phyloP scores from a whole-genome alignment of 1,140 invertebrate species.

The Monomorium pharaonis region DNA sequence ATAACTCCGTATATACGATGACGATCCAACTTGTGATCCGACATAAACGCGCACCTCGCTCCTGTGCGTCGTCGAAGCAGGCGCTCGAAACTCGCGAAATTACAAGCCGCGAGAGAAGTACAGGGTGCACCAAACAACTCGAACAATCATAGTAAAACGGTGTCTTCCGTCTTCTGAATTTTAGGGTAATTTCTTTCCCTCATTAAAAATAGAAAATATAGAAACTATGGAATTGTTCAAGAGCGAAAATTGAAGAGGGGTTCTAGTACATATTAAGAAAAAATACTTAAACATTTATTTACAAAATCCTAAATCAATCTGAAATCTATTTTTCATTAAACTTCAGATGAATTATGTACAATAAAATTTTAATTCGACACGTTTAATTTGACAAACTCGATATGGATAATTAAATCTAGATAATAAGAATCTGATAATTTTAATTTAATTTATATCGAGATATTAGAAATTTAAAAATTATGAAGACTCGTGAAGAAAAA shows the following conservation, averaged over 20 bases:
- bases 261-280: not conserved
- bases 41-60: conserved; percentile 30
- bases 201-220: conserved; percentile 24
- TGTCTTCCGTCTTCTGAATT: conserved; percentile 10
- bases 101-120: conserved; percentile 31
- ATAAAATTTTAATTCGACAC: not conserved
- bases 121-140: conserved; percentile 25
- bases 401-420: not conserved
- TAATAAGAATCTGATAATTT: not conserved
- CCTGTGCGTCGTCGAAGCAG: conserved; percentile 12
- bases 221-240: not conserved
- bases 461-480: not conserved
- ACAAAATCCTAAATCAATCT: not conserved
- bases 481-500: not conserved
- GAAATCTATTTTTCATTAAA: not conserved
- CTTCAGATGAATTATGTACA: not conserved
- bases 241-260: not conserved
- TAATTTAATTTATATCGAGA: not conserved
- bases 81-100: conserved; percentile 27
- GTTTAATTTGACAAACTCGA: not conserved
- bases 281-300: too few species aligned
- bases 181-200: not conserved
- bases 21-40: conserved; percentile 27
- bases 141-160: not conserved
- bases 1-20: too few species aligned